Percentiles rank a stretch among this genome's conserved stretches.
Evolutionary conservation across 2,888 invertebrate species (phyloP).

Genomic region (Meandrusa payeni): DNA sequence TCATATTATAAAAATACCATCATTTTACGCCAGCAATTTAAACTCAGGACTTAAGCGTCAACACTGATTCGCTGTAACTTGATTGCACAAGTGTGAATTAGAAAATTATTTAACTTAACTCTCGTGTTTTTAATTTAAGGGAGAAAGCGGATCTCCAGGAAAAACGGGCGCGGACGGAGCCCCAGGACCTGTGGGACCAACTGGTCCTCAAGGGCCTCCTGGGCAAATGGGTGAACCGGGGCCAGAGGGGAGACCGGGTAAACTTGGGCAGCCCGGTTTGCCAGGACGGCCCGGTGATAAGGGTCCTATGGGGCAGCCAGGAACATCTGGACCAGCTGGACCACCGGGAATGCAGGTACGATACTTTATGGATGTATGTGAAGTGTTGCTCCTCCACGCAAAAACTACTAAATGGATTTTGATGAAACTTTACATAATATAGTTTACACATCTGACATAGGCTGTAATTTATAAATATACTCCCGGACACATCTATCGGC

Average conservation of each 20-base stretch:
- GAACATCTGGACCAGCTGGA: slow-evolving; percentile 83
- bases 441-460: too few species aligned
- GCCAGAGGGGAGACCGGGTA: slow-evolving; percentile 83
- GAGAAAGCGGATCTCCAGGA: slow-evolving; percentile 86
- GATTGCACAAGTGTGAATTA: too few species aligned
- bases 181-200: slow-evolving; percentile 83
- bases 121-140: slow-evolving; percentile 72
- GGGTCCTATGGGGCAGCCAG: slow-evolving; percentile 84
- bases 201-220: slow-evolving; percentile 84
- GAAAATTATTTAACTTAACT: too few species aligned
- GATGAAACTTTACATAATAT: too few species aligned
- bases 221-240: slow-evolving; percentile 83
- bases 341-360: slow-evolving; percentile 85
- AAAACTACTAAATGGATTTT: too few species aligned
- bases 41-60: too few species aligned
- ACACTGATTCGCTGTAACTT: too few species aligned
- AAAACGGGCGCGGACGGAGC: slow-evolving; percentile 87
- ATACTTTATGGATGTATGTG: not conserved
- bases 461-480: too few species aligned
- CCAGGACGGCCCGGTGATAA: slow-evolving; percentile 88
- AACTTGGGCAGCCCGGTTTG: slow-evolving; percentile 86
- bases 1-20: too few species aligned
- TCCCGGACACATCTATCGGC: too few species aligned
- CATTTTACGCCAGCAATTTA: too few species aligned
- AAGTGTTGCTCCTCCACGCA: too few species aligned